Conservation (phyloP, 2,797 vertebrate species). For the Halcyon chelicuti region DNA sequence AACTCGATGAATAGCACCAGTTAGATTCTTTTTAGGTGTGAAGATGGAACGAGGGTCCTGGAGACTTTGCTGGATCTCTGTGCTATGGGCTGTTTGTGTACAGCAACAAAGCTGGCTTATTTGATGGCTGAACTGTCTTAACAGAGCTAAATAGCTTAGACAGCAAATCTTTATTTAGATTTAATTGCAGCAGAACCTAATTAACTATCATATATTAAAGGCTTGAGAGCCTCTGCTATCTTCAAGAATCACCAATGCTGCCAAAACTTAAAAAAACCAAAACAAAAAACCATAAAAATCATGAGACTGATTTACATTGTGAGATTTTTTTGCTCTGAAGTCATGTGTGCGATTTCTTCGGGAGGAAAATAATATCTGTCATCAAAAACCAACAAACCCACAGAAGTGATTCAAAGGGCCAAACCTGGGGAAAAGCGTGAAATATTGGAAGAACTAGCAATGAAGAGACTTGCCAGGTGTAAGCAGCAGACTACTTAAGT, state of each 20-base stretch:
- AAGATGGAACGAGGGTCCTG: not conserved
- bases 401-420: not conserved
- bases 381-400: not conserved
- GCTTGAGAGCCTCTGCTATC: constrained; percentile 18
- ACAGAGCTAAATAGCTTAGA: not conserved
- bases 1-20: rapidly evolving
- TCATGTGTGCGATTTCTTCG: not conserved
- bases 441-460: not conserved
- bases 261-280: not conserved
- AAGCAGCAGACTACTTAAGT: not conserved
- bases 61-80: not conserved
- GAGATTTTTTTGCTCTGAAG: not conserved
- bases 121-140: not conserved
- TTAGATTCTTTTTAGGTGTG: not conserved
- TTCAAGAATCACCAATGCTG: not conserved
- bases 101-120: constrained; percentile 6
- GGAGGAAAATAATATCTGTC: not conserved
- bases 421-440: not conserved
- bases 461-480: not conserved
- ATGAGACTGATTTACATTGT: not conserved
- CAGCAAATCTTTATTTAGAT: constrained; percentile 49
- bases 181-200: constrained; percentile 42
- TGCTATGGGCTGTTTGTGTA: not conserved
- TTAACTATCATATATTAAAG: constrained; percentile 32
- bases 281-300: not conserved